A percentile compares a stretch with the other conserved stretches of the same genome.
These are phyloP conservation scores for Cheiracanthium punctorium DNA, from an alignment of 2,888 invertebrate species.

Conservation along the genomic window DNA sequence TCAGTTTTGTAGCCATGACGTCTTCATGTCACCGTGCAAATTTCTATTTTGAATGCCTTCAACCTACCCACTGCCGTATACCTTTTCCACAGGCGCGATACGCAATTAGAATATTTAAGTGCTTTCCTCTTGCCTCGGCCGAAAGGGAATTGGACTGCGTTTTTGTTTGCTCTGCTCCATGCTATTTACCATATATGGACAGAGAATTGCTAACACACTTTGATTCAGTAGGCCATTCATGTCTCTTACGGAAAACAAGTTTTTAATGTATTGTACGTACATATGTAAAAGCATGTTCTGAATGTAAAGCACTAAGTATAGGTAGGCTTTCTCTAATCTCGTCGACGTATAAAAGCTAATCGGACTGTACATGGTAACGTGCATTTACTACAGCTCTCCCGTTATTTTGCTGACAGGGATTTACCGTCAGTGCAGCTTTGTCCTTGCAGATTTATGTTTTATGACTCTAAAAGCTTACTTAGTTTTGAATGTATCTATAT, in stretches of 20 bases:
- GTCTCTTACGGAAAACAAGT: neutral
- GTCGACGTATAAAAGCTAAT: no score
- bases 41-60: neutral
- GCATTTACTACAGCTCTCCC: no score
- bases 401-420: no score
- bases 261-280: neutral
- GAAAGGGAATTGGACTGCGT: neutral
- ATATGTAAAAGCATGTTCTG: no score
- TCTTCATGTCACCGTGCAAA: conserved; percentile 7
- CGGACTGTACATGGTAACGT: no score
- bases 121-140: neutral
- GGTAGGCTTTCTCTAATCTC: no score
- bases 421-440: no score
- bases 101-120: neutral
- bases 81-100: neutral
- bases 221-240: neutral
- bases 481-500: no score
- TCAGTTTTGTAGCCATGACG: conserved; percentile 49
- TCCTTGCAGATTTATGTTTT: no score
- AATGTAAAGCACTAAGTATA: no score
- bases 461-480: no score
- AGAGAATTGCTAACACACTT: neutral
- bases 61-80: neutral
- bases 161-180: neutral
- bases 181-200: neutral